Evolutionary conservation across 2,113 vertebrate species (phyloP).

Genomic region (Rhinolophus ferrumequinum): DNA sequence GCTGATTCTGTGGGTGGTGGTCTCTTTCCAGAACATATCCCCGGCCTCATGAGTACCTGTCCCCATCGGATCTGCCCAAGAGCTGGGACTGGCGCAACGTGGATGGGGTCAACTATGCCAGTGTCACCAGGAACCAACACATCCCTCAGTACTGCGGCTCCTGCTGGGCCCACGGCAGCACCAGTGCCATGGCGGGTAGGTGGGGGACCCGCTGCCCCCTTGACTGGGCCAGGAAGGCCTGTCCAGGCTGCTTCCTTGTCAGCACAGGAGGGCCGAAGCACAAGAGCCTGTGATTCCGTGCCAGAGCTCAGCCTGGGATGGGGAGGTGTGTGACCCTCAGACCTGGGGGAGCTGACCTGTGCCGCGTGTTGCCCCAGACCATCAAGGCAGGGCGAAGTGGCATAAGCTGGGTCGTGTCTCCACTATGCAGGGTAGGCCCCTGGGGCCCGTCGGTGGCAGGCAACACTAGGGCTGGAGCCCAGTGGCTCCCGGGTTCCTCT

Average conservation of each 20-base stretch:
- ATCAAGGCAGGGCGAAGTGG: no score
- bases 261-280: no score
- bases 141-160: constrained; percentile 99
- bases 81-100: constrained; percentile 96
- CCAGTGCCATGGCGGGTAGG: constrained; percentile 95
- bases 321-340: no score
- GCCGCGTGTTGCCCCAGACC: background rate
- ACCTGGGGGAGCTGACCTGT: background rate
- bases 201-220: background rate
- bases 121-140: constrained; percentile 96
- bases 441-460: background rate
- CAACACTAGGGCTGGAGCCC: background rate
- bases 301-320: background rate
- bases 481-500: background rate
- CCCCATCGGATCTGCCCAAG: constrained; percentile 85
- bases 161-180: constrained; percentile 98
- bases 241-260: rapidly evolving
- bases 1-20: rapidly evolving
- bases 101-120: constrained; percentile 91
- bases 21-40: constrained; percentile 84
- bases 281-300: rapidly evolving
- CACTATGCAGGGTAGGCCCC: background rate
- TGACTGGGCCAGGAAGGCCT: background rate
- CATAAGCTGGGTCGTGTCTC: rapidly evolving
- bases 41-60: constrained; percentile 91